Conservation (phyloP, 2,888 invertebrate species). For the Leptopilina myrica region DNA sequence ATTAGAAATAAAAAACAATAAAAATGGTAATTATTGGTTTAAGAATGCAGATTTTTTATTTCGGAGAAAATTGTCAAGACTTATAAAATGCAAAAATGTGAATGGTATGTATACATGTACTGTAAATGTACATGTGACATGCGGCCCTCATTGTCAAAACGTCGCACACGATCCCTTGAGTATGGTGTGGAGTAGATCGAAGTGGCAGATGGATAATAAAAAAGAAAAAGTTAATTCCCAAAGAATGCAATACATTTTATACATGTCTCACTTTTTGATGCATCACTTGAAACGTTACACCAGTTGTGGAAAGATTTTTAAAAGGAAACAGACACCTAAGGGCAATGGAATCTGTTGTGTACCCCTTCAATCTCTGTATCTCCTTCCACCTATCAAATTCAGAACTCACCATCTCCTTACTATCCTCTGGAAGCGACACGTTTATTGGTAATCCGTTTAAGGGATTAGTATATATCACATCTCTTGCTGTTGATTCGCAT, state of each 20-base stretch:
- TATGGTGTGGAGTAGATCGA: background rate
- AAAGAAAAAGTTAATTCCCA: conserved; percentile 32
- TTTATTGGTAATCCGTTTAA: conserved; percentile 77
- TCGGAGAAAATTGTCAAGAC: background rate
- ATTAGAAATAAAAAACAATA: too few relatives aligned
- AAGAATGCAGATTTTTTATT: too few relatives aligned
- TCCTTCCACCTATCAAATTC: conserved; percentile 34
- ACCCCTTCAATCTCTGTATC: conserved; percentile 23
- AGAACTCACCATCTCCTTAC: conserved; percentile 35
- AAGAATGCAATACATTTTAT: conserved; percentile 30
- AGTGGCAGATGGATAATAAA: conserved; percentile 22
- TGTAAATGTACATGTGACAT: background rate
- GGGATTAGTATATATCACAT: conserved; percentile 74
- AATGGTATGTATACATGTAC: too few relatives aligned
- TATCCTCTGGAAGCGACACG: conserved; percentile 63
- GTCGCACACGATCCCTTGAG: conserved; percentile 31
- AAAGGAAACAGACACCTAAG: conserved; percentile 34
- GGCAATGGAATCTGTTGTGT: conserved; percentile 21
- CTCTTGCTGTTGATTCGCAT: conserved; percentile 13
- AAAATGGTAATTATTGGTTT: too few relatives aligned
- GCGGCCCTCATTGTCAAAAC: conserved; percentile 9
- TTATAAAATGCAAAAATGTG: background rate
- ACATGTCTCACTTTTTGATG: conserved; percentile 36
- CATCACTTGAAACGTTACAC: conserved; percentile 65
- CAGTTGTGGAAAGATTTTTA: conserved; percentile 52